Evolutionary conservation across 2,888 invertebrate genomes (phyloP).

Genomic region (Sesia bembeciformis): DNA sequence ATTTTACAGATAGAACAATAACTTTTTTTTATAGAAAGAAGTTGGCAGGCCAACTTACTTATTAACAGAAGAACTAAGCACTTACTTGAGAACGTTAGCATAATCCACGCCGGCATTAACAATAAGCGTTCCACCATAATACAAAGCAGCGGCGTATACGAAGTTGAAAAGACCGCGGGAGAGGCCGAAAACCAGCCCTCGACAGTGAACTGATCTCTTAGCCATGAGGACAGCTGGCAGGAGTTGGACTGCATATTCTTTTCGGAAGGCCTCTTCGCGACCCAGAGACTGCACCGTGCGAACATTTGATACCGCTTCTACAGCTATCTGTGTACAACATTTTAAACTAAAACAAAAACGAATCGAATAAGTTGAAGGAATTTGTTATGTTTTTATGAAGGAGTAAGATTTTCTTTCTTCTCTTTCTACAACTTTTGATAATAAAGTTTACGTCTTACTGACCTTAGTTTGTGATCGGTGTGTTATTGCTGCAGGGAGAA

Average conservation of each 20-base stretch:
- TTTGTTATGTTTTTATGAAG: too few species aligned
- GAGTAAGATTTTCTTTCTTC: too few species aligned
- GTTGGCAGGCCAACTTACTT: too few species aligned
- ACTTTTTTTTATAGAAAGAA: too few species aligned
- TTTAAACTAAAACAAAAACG: too few species aligned
- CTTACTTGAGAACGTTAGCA: slow-evolving; percentile 81
- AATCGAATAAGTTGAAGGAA: too few species aligned
- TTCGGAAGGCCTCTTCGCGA: slow-evolving; percentile 79
- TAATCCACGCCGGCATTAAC: slow-evolving; percentile 72
- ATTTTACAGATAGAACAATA: too few species aligned
- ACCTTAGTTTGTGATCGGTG: too few species aligned
- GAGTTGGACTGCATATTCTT: slow-evolving; percentile 76
- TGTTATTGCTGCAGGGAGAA: too few species aligned
- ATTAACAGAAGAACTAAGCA: slow-evolving; percentile 2
- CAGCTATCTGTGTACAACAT: slow-evolving; percentile 71
- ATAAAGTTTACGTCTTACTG: too few species aligned
- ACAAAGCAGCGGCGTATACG: slow-evolving; percentile 81
- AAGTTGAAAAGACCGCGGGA: slow-evolving; percentile 83
- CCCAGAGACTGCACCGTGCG: slow-evolving; percentile 85
- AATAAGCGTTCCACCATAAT: slow-evolving; percentile 81
- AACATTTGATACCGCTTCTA: slow-evolving; percentile 85
- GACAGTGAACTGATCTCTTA: slow-evolving; percentile 76
- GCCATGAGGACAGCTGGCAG: slow-evolving; percentile 74
- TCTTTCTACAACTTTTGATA: too few species aligned
- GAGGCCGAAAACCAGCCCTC: slow-evolving; percentile 81